Percentiles rank a stretch among this genome's conserved stretches.
Evolutionary conservation across 2,888 invertebrate species (phyloP).

Genomic region (Ceriagrion tenellum): DNA sequence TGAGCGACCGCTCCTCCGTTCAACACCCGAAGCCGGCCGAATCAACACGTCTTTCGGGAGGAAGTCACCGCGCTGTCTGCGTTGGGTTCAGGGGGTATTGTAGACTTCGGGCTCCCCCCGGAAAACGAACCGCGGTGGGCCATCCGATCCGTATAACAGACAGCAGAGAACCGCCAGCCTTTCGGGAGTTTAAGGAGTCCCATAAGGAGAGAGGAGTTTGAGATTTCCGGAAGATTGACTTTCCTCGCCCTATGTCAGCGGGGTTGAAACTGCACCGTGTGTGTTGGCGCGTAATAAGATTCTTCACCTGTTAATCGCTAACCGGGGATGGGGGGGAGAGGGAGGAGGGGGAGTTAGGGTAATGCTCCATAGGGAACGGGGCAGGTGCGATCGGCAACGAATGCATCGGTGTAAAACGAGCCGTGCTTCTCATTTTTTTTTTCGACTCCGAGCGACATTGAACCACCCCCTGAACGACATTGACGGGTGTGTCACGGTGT

Average conservation of each 20-base stretch:
- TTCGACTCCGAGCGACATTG: not conserved
- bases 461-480: not conserved
- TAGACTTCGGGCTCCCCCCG: not conserved
- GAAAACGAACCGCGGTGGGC: not conserved
- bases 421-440: not conserved
- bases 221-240: constrained; percentile 4
- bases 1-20: not conserved
- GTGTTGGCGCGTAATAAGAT: not conserved
- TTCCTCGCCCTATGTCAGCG: not conserved
- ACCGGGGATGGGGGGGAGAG: not conserved
- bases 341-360: not conserved
- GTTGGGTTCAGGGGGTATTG: not conserved
- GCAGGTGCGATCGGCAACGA: not conserved
- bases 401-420: not conserved
- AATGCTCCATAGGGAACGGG: not conserved
- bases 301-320: constrained; percentile 1
- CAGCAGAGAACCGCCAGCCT: not conserved
- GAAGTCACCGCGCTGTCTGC: not conserved
- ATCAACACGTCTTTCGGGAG: not conserved
- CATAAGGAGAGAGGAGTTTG: not conserved
- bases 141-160: not conserved
- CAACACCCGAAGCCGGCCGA: not conserved
- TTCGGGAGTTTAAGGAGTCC: not conserved
- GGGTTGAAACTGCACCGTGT: not conserved
- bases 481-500: no score